Evolutionary conservation across 2,113 vertebrate genomes (phyloP).

Genomic region (Chinchilla lanigera): DNA sequence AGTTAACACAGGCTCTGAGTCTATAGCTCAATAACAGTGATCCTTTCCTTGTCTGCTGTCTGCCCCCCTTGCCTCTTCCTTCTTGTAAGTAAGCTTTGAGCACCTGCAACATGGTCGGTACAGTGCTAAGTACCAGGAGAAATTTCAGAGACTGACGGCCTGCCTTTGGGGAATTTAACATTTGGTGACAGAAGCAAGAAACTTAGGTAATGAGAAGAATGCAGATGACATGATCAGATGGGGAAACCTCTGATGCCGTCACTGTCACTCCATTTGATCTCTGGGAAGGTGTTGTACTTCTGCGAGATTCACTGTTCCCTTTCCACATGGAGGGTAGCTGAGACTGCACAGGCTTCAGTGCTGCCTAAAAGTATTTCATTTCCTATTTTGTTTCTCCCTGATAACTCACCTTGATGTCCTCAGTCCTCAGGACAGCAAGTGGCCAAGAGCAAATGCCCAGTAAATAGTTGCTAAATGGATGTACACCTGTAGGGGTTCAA

Average conservation of each 20-base stretch:
- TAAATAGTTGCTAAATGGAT: not conserved
- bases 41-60: not conserved
- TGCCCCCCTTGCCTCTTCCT: not conserved
- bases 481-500: not conserved
- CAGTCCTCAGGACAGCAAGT: not conserved
- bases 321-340: not conserved
- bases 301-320: not conserved
- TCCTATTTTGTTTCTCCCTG: not conserved
- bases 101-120: too few species aligned
- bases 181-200: not conserved
- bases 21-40: accelerated
- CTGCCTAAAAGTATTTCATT: not conserved
- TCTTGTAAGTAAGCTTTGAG: not conserved
- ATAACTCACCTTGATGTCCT: not conserved
- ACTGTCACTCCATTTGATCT: not conserved
- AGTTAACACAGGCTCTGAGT: not conserved
- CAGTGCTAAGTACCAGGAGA: not conserved
- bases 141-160: not conserved
- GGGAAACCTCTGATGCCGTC: not conserved
- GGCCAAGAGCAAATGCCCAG: not conserved
- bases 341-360: not conserved
- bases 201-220: not conserved
- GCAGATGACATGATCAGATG: not conserved
- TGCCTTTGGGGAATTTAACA: not conserved
- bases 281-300: not conserved